phyloP scores from a whole-genome alignment of 2,797 vertebrate species.

The Diplodus sargus region DNA sequence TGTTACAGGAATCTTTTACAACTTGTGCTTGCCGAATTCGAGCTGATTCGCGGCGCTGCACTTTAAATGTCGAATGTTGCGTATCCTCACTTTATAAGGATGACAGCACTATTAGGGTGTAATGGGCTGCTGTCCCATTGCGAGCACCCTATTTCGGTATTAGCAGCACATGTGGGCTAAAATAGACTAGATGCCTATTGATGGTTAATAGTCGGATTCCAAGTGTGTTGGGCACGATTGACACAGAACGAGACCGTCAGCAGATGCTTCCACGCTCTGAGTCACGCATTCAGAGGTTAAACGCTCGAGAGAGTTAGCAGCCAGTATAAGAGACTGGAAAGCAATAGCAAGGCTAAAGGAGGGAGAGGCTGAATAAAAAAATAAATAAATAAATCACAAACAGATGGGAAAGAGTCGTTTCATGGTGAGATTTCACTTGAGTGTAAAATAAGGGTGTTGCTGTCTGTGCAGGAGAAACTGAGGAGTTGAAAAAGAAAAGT shows the following conservation, averaged over 20 bases:
- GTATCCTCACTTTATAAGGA: neutral
- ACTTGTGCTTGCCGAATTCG: neutral
- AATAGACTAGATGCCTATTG: constrained; percentile 2
- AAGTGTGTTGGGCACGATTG: neutral
- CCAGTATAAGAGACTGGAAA: constrained; percentile 9
- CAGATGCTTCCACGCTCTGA: constrained; percentile 15
- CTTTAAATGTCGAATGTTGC: neutral
- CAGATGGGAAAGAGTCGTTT: constrained; percentile 3
- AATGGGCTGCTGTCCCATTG: neutral
- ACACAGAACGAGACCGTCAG: neutral
- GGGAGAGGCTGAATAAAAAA: neutral
- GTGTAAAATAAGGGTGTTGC: constrained; percentile 9
- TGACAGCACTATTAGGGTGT: neutral
- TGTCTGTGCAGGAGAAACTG: constrained; percentile 8
- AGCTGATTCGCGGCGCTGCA: neutral
- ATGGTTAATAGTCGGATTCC: neutral
- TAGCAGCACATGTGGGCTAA: neutral
- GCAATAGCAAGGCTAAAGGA: constrained; percentile 8
- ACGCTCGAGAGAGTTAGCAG: neutral
- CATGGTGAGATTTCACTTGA: constrained; percentile 23
- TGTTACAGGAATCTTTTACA: neutral
- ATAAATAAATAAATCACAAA: constrained; percentile 34
- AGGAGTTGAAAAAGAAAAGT: neutral
- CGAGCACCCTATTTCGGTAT: neutral
- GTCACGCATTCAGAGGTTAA: neutral